These are phyloP conservation scores for Isurus oxyrinchus DNA, from an alignment of 2,113 vertebrate genomes.

Conservation along the genomic window DNA sequence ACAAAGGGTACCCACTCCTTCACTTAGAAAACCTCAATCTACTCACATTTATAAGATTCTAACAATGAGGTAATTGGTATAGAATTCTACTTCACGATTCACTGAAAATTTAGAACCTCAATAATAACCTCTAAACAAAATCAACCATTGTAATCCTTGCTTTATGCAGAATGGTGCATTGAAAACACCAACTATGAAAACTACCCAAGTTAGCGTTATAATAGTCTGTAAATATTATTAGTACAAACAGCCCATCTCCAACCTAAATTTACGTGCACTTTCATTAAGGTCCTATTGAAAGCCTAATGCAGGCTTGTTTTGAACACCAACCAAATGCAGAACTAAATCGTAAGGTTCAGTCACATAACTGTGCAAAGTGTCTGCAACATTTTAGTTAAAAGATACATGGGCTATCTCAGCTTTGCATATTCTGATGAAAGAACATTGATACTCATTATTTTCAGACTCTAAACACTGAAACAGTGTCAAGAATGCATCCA, in stretches of 20 bases:
- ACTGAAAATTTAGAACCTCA: not conserved
- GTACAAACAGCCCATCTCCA: not conserved
- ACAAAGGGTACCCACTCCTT: not conserved
- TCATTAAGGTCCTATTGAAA: not conserved
- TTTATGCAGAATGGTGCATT: not conserved
- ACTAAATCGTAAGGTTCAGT: constrained; percentile 94
- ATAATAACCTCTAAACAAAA: not conserved
- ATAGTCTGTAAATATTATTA: constrained; percentile 10
- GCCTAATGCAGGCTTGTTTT: not conserved
- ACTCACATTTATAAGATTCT: not conserved
- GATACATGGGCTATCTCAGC: constrained; percentile 82
- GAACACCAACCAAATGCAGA: constrained; percentile 79
- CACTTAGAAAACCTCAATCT: not conserved
- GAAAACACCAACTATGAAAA: not conserved
- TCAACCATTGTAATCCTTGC: not conserved
- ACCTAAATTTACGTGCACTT: not conserved
- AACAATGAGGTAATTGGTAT: not conserved
- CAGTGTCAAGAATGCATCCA: constrained; percentile 99
- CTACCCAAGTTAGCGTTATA: not conserved
- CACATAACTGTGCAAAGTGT: constrained; percentile 79
- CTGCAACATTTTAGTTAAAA: constrained; percentile 91
- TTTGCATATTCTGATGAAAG: constrained; percentile 93
- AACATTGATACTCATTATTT: constrained; percentile 99
- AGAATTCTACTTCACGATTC: not conserved
- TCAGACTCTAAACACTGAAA: constrained; percentile 97